These are phyloP conservation scores for Euwallacea similis DNA, from an alignment of 1,140 invertebrate species.

Conservation along the genomic window DNA sequence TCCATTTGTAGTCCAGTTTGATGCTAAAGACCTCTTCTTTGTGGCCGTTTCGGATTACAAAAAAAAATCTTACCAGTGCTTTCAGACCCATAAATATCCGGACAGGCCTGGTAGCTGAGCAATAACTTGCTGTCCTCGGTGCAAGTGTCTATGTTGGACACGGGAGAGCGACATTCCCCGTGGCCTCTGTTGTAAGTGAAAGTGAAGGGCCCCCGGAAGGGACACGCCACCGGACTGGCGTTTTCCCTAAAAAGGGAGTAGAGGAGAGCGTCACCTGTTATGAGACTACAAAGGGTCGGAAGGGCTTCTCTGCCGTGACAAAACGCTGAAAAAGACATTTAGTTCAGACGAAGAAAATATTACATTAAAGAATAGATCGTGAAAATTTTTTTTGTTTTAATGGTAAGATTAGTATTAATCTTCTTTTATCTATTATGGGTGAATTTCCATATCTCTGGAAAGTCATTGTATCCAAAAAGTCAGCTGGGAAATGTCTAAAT, in stretches of 20 bases:
- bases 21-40: too few relatives aligned
- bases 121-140: slow-evolving; percentile 84
- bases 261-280: slow-evolving; percentile 83
- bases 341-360: slow-evolving; percentile 5
- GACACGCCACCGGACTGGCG: slow-evolving; percentile 72
- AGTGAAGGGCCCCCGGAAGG: slow-evolving; percentile 76
- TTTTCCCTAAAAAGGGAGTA: slow-evolving; percentile 87
- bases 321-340: slow-evolving; percentile 66
- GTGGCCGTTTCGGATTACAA: background rate
- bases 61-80: slow-evolving; percentile 67
- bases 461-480: too few relatives aligned
- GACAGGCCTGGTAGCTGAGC: slow-evolving; percentile 89
- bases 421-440: too few relatives aligned
- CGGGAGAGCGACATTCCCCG: slow-evolving; percentile 80
- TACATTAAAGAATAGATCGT: background rate
- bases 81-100: slow-evolving; percentile 82
- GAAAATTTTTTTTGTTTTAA: background rate
- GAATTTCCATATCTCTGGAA: too few relatives aligned
- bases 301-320: slow-evolving; percentile 75
- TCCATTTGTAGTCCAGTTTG: too few relatives aligned
- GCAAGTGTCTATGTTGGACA: slow-evolving; percentile 85
- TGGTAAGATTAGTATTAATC: too few relatives aligned
- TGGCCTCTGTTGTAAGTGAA: slow-evolving; percentile 85
- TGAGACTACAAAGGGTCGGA: slow-evolving; percentile 77
- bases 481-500: too few relatives aligned